Conservation (phyloP, 2,888 invertebrate species). For the Boloria euphrosyne region DNA sequence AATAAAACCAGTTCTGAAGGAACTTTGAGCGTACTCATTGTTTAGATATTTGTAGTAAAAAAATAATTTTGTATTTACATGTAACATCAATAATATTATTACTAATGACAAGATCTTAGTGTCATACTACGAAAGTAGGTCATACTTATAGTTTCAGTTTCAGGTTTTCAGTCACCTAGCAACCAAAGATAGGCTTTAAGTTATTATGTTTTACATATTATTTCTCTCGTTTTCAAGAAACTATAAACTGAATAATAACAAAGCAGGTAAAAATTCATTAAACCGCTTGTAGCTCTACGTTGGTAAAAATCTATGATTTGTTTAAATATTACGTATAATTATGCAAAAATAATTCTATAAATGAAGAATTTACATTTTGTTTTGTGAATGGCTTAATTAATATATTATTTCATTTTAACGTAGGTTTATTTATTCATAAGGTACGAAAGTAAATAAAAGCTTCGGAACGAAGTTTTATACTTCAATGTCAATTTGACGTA, state of each 20-base stretch:
- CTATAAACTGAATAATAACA: too few species aligned
- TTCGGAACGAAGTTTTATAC: conserved; percentile 13
- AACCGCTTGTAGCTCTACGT: too few species aligned
- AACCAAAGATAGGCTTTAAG: conserved; percentile 34
- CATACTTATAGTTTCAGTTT: conserved; percentile 33
- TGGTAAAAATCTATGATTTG: too few species aligned
- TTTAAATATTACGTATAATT: too few species aligned
- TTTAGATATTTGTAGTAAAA: conserved; percentile 1
- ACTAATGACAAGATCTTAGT: conserved; percentile 3
- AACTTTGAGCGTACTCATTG: conserved; percentile 48
- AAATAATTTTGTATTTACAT: not conserved
- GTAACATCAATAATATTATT: not conserved
- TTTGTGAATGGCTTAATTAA: too few species aligned
- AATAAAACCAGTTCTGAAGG: conserved; percentile 46
- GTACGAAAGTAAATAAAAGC: not conserved
- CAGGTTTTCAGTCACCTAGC: conserved; percentile 51
- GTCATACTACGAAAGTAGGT: conserved; percentile 32
- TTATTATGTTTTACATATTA: not conserved
- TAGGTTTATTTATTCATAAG: too few species aligned
- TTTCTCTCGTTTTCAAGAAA: not conserved
- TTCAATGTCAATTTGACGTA: conserved; percentile 21
- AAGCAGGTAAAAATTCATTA: too few species aligned
- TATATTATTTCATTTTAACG: too few species aligned
- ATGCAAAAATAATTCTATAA: too few species aligned
- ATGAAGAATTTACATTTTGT: too few species aligned